Conservation (phyloP, 2,888 invertebrate species). For the Drosophila bunnanda region DNA sequence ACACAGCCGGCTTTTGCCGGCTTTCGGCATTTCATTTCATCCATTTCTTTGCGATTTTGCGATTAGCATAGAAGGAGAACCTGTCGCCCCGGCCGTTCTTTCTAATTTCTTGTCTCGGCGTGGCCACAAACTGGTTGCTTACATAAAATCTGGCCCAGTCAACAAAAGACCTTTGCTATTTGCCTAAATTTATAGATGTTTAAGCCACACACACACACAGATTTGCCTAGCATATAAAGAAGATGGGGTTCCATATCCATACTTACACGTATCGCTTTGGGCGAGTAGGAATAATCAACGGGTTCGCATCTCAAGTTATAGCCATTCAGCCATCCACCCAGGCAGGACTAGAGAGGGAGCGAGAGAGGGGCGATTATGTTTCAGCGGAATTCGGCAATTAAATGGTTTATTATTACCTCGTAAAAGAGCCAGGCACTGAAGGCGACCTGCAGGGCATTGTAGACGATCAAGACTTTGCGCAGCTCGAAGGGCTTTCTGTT, state of each 20-base stretch:
- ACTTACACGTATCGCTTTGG: conserved; percentile 89
- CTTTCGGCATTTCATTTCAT: conserved; percentile 43
- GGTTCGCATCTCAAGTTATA: conserved; percentile 92
- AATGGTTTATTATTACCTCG: conserved; percentile 82
- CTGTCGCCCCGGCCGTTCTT: conserved; percentile 53
- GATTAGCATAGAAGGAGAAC: conserved; percentile 75
- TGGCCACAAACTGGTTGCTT: conserved; percentile 63
- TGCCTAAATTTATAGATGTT: conserved; percentile 23
- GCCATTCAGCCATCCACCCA: conserved; percentile 89
- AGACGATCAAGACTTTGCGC: conserved; percentile 90
- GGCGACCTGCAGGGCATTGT: conserved; percentile 91
- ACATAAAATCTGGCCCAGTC: conserved; percentile 68
- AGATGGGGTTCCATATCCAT: conserved; percentile 25
- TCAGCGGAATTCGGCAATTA: neutral
- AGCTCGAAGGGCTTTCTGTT: conserved; percentile 93
- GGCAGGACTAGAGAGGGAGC: conserved; percentile 85
- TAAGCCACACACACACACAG: neutral
- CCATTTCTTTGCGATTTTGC: conserved; percentile 53
- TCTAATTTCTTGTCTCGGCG: conserved; percentile 30
- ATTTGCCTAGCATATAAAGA: conserved; percentile 9
- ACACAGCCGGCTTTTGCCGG: conserved; percentile 39
- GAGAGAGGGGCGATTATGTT: conserved; percentile 15
- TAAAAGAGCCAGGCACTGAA: conserved; percentile 86
- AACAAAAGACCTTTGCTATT: conserved; percentile 55
- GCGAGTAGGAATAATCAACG: conserved; percentile 90